These are phyloP conservation scores for Regulus satrapa DNA, from an alignment of 2,113 vertebrate species.

Conservation along the genomic window DNA sequence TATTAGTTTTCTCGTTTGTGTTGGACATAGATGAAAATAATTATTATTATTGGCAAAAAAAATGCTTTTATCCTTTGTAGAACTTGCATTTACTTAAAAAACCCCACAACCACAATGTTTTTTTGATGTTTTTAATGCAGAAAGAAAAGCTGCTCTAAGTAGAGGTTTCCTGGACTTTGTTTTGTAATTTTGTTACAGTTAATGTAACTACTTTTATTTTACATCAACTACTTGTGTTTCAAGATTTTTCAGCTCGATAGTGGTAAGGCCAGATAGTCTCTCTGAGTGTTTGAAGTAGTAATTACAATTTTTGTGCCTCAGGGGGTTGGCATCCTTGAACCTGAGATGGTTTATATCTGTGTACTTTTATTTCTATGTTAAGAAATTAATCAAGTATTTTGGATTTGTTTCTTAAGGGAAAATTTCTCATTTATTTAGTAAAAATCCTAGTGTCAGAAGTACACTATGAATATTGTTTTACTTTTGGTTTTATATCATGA, in stretches of 20 bases:
- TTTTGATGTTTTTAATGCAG: not conserved
- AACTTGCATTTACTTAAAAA: not conserved
- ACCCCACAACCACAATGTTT: not conserved
- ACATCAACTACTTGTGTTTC: not conserved
- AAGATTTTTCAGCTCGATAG: not conserved
- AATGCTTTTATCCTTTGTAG: not conserved
- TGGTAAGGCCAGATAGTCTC: not conserved
- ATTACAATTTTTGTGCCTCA: not conserved
- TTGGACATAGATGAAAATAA: not conserved
- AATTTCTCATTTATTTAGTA: not conserved
- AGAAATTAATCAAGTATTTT: not conserved
- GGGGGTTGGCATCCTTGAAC: not conserved
- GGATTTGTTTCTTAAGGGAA: not conserved
- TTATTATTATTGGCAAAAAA: not conserved
- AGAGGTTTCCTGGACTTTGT: not conserved
- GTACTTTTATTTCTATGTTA: not conserved
- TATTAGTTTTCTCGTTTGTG: not conserved
- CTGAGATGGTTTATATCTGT: not conserved
- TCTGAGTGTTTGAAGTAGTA: not conserved
- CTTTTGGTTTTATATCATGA: not conserved
- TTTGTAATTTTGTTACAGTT: not conserved
- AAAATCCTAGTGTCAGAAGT: not conserved
- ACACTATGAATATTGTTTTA: not conserved
- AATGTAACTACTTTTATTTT: not conserved
- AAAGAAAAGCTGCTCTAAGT: not conserved